A percentile compares a stretch with the other conserved stretches of the same genome.
These are phyloP conservation scores for Drepana arcuata DNA, from an alignment of 1,140 invertebrate species.

Conservation along the genomic window DNA sequence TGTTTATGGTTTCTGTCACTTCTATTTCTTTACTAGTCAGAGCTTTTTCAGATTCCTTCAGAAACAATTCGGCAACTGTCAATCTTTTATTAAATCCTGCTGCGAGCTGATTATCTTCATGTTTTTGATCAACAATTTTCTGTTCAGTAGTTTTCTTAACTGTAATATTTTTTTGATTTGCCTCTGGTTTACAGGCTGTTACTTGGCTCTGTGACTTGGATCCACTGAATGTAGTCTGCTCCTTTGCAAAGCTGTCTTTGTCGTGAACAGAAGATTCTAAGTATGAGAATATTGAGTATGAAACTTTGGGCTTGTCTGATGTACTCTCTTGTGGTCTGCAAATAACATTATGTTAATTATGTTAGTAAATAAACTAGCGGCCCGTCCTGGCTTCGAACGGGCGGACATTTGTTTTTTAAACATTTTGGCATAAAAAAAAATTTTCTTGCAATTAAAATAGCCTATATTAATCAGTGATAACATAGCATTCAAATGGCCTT, in stretches of 20 bases:
- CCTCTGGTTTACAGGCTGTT: neutral
- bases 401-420: too few species aligned
- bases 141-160: neutral
- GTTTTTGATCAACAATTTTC: constrained; percentile 9
- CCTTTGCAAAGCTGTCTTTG: constrained; percentile 71
- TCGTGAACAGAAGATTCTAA: constrained; percentile 74
- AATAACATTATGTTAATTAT: too few species aligned
- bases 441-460: too few species aligned
- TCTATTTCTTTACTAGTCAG: constrained; percentile 27
- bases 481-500: too few species aligned
- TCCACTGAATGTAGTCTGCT: constrained; percentile 56
- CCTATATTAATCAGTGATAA: too few species aligned
- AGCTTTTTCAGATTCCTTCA: constrained; percentile 58
- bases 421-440: too few species aligned
- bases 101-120: constrained; percentile 3
- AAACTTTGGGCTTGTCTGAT: constrained; percentile 73
- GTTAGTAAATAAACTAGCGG: too few species aligned
- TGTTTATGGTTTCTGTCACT: constrained; percentile 58
- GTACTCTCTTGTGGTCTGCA: constrained; percentile 44
- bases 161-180: neutral
- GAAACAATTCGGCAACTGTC: constrained; percentile 67
- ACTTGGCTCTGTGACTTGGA: constrained; percentile 33
- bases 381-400: too few species aligned
- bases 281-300: constrained; percentile 84
- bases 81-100: constrained; percentile 44